Conservation (phyloP, 2,888 invertebrate genomes). For the Acanthococcus lagerstroemiae region DNA sequence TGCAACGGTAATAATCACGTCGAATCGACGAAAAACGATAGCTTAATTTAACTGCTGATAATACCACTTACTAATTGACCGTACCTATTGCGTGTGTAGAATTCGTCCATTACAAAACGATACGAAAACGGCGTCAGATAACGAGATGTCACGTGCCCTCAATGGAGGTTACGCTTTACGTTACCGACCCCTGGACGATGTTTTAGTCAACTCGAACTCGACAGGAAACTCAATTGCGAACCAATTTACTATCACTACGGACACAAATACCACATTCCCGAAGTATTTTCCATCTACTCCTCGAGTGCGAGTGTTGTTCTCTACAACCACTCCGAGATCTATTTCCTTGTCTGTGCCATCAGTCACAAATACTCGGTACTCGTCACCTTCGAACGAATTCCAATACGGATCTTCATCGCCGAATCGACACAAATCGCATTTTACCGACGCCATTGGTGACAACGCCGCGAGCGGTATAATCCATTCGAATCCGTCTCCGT, state of each 20-base stretch:
- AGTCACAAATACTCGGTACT: not conserved
- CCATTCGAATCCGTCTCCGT: not conserved
- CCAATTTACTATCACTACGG: not conserved
- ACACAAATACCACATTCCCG: not conserved
- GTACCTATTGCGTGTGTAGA: no score
- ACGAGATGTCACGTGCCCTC: no score
- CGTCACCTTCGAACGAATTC: not conserved
- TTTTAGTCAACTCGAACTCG: not conserved
- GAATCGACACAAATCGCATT: not conserved
- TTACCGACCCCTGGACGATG: slow-evolving; percentile 9
- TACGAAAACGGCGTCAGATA: no score
- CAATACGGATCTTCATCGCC: not conserved
- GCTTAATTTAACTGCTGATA: no score
- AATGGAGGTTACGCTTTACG: slow-evolving; percentile 20
- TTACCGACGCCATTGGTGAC: not conserved
- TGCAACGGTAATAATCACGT: no score
- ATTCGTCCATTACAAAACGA: no score
- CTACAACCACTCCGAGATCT: no score
- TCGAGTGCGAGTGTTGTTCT: no score
- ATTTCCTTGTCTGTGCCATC: not conserved
- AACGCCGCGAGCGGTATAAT: not conserved
- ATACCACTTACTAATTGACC: no score
- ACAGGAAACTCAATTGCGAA: not conserved
- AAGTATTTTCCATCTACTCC: not conserved
- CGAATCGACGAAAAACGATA: no score